phyloP scores from a whole-genome alignment of 2,113 vertebrate species.

The Oxyura jamaicensis region DNA sequence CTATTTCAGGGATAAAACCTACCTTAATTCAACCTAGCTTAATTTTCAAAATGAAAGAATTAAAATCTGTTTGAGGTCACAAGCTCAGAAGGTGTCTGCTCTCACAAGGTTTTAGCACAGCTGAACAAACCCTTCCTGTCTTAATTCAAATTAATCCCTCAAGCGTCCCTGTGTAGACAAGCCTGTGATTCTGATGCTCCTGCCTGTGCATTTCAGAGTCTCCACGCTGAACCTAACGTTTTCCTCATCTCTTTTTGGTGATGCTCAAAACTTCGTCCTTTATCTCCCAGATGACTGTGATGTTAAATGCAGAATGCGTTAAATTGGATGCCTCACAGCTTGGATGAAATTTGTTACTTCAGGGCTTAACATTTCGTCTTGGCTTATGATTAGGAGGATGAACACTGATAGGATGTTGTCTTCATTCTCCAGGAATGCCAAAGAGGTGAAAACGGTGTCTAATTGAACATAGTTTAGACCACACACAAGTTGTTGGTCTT shows the following conservation, averaged over 20 bases:
- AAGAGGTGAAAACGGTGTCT: conserved; percentile 39
- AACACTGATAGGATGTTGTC: conserved; percentile 42
- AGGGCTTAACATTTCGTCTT: conserved; percentile 65
- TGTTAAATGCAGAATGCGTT: conserved; percentile 1
- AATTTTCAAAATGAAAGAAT: not conserved
- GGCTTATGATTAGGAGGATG: conserved; percentile 15
- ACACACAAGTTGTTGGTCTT: conserved; percentile 34
- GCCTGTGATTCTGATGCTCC: not conserved
- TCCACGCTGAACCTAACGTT: not conserved
- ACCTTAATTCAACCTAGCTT: not conserved
- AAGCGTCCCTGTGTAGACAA: not conserved
- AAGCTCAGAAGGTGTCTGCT: not conserved
- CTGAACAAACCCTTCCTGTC: not conserved
- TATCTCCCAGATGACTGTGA: conserved; percentile 2
- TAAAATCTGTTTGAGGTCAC: not conserved
- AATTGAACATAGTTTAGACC: conserved; percentile 33
- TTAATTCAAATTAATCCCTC: not conserved
- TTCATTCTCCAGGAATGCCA: conserved; percentile 42
- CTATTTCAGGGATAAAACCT: not conserved
- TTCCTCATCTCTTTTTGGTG: not conserved
- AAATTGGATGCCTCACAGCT: conserved; percentile 38
- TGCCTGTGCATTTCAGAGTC: not conserved
- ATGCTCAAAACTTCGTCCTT: not conserved
- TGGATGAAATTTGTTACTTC: conserved; percentile 48
- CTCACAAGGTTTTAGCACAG: not conserved